Percentiles rank a stretch among this genome's conserved stretches.
Conservation (phyloP, 2,888 invertebrate genomes). For the Alentia gelatinosa region DNA sequence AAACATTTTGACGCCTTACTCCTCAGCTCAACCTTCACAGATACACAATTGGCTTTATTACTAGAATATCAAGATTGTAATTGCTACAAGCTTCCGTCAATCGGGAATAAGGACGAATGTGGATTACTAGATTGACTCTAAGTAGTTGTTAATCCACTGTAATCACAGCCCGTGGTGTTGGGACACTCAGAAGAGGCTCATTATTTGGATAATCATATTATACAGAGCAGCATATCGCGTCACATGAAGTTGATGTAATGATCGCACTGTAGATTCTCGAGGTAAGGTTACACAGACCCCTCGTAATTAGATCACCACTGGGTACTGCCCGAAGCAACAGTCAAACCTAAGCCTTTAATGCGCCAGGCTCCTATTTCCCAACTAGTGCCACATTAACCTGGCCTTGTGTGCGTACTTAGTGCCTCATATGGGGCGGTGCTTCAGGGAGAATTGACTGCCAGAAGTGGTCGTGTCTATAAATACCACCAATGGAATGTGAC, state of each 20-base stretch:
- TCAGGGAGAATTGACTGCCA: no score
- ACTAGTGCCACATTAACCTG: no score
- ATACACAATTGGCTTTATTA: no score
- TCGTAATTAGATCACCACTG: not conserved
- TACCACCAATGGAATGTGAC: no score
- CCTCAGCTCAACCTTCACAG: no score
- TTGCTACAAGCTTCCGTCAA: no score
- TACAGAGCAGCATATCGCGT: not conserved
- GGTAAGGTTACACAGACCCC: not conserved
- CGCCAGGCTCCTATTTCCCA: not conserved
- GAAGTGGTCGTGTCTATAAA: no score
- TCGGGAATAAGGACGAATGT: no score
- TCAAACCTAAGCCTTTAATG: conserved; percentile 30
- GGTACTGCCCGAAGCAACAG: not conserved
- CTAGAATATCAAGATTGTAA: no score
- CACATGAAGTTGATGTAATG: not conserved
- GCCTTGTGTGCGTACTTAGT: no score
- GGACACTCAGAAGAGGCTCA: not conserved
- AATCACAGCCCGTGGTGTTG: not conserved
- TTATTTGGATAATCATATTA: not conserved
- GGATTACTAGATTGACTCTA: not conserved
- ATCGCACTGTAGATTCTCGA: not conserved
- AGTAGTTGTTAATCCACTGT: not conserved
- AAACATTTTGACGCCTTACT: no score
- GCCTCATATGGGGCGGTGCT: no score